Conservation (phyloP, 2,113 vertebrate species). For the Chunga burmeisteri region DNA sequence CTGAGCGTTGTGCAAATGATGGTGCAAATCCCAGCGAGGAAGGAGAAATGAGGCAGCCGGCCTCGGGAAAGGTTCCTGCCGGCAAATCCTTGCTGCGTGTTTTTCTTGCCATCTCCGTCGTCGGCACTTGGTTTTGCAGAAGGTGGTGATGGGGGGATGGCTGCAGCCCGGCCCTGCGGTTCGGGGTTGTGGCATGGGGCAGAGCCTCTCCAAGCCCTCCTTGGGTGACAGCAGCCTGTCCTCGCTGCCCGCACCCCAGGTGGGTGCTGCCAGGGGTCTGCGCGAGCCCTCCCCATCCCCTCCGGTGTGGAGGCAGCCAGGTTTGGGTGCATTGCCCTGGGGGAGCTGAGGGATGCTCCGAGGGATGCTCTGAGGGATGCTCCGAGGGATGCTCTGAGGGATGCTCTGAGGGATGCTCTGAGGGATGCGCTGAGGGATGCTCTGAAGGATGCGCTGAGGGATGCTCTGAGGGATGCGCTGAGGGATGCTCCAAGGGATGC, state of each 20-base stretch:
- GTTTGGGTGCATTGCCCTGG: neutral
- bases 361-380: neutral
- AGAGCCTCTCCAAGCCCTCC: neutral
- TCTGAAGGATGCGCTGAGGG: neutral
- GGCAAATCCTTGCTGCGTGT: rapidly evolving
- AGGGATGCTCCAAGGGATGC: too few species aligned
- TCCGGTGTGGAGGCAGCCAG: neutral
- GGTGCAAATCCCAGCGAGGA: neutral
- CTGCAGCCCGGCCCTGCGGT: neutral
- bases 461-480: too few species aligned
- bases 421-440: neutral
- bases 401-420: too few species aligned
- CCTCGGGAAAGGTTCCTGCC: neutral
- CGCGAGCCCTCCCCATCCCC: neutral
- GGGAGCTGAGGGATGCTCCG: neutral
- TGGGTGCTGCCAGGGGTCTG: neutral
- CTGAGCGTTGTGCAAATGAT: neutral
- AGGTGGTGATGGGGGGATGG: neutral
- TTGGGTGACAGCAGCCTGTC: neutral
- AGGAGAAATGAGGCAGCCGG: neutral
- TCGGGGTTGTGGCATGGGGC: neutral
- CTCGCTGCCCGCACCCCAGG: neutral
- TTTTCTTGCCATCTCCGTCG: neutral
- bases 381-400: too few species aligned
- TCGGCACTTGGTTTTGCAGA: neutral